Percentiles rank a stretch among this genome's conserved stretches.
Evolutionary conservation across 1,140 invertebrate species (phyloP).

Genomic region (Orchestia grillus): DNA sequence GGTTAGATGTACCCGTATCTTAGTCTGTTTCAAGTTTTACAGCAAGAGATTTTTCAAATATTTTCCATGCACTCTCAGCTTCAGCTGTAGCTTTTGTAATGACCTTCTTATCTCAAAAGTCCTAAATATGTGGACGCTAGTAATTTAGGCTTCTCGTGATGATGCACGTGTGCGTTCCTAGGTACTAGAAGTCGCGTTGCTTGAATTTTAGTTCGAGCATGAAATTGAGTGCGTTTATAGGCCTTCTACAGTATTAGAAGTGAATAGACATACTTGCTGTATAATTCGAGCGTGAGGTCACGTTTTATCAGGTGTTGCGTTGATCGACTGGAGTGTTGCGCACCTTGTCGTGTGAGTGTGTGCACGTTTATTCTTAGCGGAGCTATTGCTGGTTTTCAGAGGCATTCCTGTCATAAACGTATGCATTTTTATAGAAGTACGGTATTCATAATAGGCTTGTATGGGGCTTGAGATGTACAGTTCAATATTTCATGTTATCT

Average conservation of each 20-base stretch:
- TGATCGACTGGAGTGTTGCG: not conserved
- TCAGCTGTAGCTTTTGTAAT: no score
- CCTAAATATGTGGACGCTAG: no score
- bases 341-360: not conserved
- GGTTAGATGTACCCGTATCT: no score
- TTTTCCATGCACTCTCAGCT: no score
- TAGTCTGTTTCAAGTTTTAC: no score
- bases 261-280: not conserved
- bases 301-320: not conserved
- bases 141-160: no score
- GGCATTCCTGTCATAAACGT: not conserved
- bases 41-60: no score
- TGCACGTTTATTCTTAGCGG: not conserved
- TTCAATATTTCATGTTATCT: not conserved
- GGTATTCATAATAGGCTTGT: not conserved
- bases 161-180: no score
- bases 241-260: not conserved
- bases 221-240: no score
- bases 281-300: not conserved
- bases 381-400: not conserved
- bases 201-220: no score
- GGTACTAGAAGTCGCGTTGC: no score
- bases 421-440: not conserved
- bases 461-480: not conserved
- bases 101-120: no score